phyloP scores from a whole-genome alignment of 1,140 invertebrate genomes.

The Cherax quadricarinatus region DNA sequence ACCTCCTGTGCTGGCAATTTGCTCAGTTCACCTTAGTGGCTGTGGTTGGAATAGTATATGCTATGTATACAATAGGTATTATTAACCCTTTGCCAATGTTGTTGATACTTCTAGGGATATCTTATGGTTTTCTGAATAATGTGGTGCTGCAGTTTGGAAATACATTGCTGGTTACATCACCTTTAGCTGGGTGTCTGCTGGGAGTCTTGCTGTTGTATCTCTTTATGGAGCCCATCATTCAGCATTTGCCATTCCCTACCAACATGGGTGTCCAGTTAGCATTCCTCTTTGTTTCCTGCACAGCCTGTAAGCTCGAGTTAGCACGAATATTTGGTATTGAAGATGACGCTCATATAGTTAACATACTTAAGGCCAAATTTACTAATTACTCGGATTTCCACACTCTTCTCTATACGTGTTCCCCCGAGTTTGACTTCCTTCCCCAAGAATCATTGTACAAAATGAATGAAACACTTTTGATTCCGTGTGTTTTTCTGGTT shows the following conservation, averaged over 20 bases:
- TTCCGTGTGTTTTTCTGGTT: constrained; percentile 80
- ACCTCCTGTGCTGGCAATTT: constrained; percentile 85
- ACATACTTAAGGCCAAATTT: constrained; percentile 87
- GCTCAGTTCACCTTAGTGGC: constrained; percentile 87
- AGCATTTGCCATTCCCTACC: constrained; percentile 74
- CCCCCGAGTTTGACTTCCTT: constrained; percentile 90
- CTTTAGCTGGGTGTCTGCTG: constrained; percentile 79
- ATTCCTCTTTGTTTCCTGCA: constrained; percentile 75
- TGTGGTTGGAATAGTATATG: constrained; percentile 78
- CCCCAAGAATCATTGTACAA: constrained; percentile 79
- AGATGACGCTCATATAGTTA: constrained; percentile 86
- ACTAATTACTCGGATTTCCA: constrained; percentile 87
- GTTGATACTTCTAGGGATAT: constrained; percentile 59
- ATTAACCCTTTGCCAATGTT: constrained; percentile 65
- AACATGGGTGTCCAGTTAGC: constrained; percentile 75
- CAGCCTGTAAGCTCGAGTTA: constrained; percentile 78
- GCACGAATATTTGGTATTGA: constrained; percentile 77
- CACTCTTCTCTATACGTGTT: constrained; percentile 90
- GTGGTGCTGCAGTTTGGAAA: constrained; percentile 81
- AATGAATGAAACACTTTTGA: constrained; percentile 79
- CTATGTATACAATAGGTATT: constrained; percentile 69
- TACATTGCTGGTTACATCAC: constrained; percentile 84
- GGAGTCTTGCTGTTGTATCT: constrained; percentile 76
- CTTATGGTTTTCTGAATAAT: constrained; percentile 77
- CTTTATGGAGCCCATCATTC: constrained; percentile 76